Evolutionary conservation across 23 tunicate species (phyloP).

Genomic region (Trididemnum miniatum): DNA sequence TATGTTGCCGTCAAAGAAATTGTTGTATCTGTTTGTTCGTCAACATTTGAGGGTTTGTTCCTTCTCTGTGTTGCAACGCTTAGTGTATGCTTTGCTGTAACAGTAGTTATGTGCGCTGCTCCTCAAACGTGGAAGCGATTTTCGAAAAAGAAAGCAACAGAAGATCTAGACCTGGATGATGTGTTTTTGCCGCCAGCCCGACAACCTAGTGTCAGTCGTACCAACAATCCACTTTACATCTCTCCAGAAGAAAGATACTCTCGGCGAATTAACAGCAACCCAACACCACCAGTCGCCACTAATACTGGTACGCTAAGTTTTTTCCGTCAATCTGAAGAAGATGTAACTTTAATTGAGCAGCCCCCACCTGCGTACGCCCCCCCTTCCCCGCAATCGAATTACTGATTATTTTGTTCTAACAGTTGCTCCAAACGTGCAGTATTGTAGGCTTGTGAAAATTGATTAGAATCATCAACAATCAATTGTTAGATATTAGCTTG

Average conservation of each 20-base stretch:
- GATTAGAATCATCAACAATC: no score
- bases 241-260: slow-evolving; percentile 55
- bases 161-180: slow-evolving; percentile 66
- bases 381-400: neutral
- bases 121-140: slow-evolving; percentile 71
- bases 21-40: slow-evolving; percentile 44
- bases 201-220: slow-evolving; percentile 53
- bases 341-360: slow-evolving; percentile 62
- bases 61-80: slow-evolving; percentile 44
- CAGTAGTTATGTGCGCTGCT: slow-evolving; percentile 73
- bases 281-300: slow-evolving; percentile 67
- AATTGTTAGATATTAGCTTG: no score
- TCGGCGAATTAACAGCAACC: slow-evolving; percentile 34
- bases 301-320: slow-evolving; percentile 85
- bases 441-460: no score
- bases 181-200: slow-evolving; percentile 57
- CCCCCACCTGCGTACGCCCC: slow-evolving; percentile 68
- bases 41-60: slow-evolving; percentile 70
- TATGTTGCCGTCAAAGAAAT: slow-evolving; percentile 28
- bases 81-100: slow-evolving; percentile 44
- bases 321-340: slow-evolving; percentile 82
- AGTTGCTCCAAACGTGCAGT: no score
- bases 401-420: neutral
- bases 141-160: slow-evolving; percentile 16
- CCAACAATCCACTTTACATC: slow-evolving; percentile 77